phyloP scores from a whole-genome alignment of 1,140 invertebrate genomes.

The Aphaenogaster rudis region DNA sequence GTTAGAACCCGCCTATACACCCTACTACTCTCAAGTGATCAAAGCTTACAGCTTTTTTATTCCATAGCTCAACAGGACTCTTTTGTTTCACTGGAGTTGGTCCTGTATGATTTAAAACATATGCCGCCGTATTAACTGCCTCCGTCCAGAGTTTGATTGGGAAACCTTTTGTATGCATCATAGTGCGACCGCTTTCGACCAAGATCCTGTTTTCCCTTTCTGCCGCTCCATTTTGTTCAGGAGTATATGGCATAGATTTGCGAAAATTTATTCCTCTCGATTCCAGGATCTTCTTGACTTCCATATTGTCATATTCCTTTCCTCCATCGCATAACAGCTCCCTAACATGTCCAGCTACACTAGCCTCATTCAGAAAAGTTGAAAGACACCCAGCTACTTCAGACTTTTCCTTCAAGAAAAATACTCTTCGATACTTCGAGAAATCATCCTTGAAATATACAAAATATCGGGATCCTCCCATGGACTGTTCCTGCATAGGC shows the following conservation, averaged over 20 bases:
- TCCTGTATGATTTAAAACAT: conserved; percentile 23
- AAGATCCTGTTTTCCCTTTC: conserved; percentile 43
- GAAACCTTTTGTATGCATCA: background rate
- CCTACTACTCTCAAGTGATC: conserved; percentile 1
- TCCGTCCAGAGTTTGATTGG: conserved; percentile 63
- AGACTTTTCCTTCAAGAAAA: conserved; percentile 69
- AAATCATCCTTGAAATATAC: conserved; percentile 75
- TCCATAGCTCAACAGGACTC: conserved; percentile 1
- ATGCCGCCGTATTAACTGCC: conserved; percentile 47
- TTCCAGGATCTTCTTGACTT: conserved; percentile 18
- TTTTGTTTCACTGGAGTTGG: background rate
- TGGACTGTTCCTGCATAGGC: conserved; percentile 62
- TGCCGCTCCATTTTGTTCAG: conserved; percentile 48
- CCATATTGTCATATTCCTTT: conserved; percentile 34
- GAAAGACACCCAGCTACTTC: conserved; percentile 18
- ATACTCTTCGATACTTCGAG: conserved; percentile 44
- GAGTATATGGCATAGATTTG: conserved; percentile 24
- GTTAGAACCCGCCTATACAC: too few species aligned
- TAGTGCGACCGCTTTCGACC: conserved; percentile 10
- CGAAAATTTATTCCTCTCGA: conserved; percentile 18
- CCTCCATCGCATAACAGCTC: conserved; percentile 21
- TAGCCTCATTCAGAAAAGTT: conserved; percentile 38
- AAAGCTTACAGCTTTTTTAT: background rate
- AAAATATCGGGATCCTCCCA: conserved; percentile 69
- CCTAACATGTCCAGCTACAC: background rate